Base-by-base conservation (phyloP, 2,888 invertebrate genomes). In the Neocrepidodera transversa region DNA sequence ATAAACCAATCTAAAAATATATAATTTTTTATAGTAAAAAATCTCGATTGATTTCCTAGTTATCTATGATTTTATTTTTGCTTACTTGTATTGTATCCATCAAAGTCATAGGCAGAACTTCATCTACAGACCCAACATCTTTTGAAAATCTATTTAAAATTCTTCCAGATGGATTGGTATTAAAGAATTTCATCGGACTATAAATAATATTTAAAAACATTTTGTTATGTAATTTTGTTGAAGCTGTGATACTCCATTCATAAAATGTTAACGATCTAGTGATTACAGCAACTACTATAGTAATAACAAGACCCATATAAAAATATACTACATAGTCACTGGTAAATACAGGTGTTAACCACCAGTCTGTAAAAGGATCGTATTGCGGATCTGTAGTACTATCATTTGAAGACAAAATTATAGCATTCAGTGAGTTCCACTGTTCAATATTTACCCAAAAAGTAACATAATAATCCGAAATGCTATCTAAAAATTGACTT, bases 381-480 rank as follows among this genome's bases (percentile, higher is more conserved):
- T 4, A 8, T 26, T 30, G 5, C 8, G 3, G 11, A 13, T 13
- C 10, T 32, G 32, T 2, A 10, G 13, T 3, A 13, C 2, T 32
- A 13, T 2, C 2, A 10, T 28, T 10, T 45, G 10, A n/a, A 18
- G 38, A 13, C 10, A 16, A 5, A 11, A 2, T n/a, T 0, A 5
- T n/a, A 26, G 86, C 86, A 68, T 86, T 85, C 60, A 86, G 86
- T 0, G 81, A 77, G 50, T 84, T 81, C 2, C 82, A 78, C 86
- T 69, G 51, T 84, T 66, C 62, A 6, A 60, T 51, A 48, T 68
- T 68, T 3, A 68, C 67, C 92, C 92, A 93, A 73, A 85, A 87
- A 2, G 89, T 86, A 3, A 92, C 84, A 82, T 91, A 93, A 80
- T 87, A 92, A 76, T 93, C 93, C 0, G 88, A 86, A 8, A 85